A percentile compares a stretch with the other conserved stretches of the same genome.
phyloP scores from a whole-genome alignment of 2,888 invertebrate genomes.

The Drosophila siamana region DNA sequence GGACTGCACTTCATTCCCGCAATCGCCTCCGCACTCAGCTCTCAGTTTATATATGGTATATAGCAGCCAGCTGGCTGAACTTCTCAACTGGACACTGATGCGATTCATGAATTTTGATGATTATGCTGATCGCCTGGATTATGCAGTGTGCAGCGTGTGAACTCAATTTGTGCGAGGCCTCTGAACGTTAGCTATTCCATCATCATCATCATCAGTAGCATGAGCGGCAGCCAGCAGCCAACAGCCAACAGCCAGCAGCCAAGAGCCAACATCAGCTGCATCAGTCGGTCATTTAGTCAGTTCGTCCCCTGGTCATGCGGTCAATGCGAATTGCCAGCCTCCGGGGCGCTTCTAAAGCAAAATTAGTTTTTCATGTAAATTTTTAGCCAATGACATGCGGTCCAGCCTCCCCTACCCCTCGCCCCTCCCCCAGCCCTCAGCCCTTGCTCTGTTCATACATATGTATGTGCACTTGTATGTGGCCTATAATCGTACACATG shows the following conservation, averaged over 20 bases:
- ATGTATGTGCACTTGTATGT: slow-evolving; percentile 8
- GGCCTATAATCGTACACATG: slow-evolving; percentile 40
- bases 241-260: slow-evolving; percentile 19
- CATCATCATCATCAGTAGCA: slow-evolving; percentile 35
- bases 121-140: slow-evolving; percentile 72
- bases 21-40: neutral
- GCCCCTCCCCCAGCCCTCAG: neutral
- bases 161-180: slow-evolving; percentile 57
- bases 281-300: slow-evolving; percentile 54
- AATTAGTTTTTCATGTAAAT: slow-evolving; percentile 82
- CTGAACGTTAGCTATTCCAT: slow-evolving; percentile 48
- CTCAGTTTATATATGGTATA: neutral
- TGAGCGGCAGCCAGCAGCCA: neutral
- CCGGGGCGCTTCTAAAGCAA: slow-evolving; percentile 37
- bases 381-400: slow-evolving; percentile 66
- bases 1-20: neutral
- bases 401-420: slow-evolving; percentile 5
- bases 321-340: slow-evolving; percentile 31
- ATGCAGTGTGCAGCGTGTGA: slow-evolving; percentile 69
- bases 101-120: slow-evolving; percentile 77
- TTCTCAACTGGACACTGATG: slow-evolving; percentile 18
- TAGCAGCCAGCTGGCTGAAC: neutral
- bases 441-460: too few relatives aligned
- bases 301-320: slow-evolving; percentile 29
- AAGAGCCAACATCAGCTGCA: slow-evolving; percentile 47